Conservation (phyloP, 2,113 vertebrate species). For the Speoplatyrhinus poulsoni region DNA sequence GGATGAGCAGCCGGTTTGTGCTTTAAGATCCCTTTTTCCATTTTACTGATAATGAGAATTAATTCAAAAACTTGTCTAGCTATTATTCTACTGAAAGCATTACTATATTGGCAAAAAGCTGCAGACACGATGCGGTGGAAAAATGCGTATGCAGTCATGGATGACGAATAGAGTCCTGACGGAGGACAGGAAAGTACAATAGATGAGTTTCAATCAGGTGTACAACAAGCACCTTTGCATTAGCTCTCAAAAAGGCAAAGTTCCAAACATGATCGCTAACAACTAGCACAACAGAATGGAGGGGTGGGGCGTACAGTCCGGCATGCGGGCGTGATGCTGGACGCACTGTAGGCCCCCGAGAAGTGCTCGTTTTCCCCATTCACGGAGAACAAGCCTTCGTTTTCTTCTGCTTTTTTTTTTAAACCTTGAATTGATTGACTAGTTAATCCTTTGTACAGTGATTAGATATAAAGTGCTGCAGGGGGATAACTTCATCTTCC, state of each 20-base stretch:
- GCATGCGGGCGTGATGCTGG: conserved; percentile 79
- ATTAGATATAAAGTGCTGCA: conserved; percentile 99
- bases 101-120: conserved; percentile 98
- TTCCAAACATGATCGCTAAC: conserved; percentile 92
- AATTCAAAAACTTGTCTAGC: conserved; percentile 95
- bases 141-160: conserved; percentile 88
- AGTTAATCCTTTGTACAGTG: conserved; percentile 92
- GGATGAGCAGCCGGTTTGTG: conserved; percentile 98
- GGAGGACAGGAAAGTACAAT: conserved; percentile 85
- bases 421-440: conserved; percentile 73
- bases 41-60: conserved; percentile 92
- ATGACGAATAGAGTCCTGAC: conserved; percentile 83
- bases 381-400: conserved; percentile 30
- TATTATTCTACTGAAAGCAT: conserved; percentile 98
- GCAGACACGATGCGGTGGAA: conserved; percentile 94
- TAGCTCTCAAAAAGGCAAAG: conserved; percentile 90
- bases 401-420: conserved; percentile 43
- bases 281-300: conserved; percentile 88
- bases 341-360: conserved; percentile 74
- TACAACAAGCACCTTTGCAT: conserved; percentile 89
- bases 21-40: conserved; percentile 95
- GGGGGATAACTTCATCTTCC: conserved; percentile 93
- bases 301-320: conserved; percentile 69
- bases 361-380: conserved; percentile 79
- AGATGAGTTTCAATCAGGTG: conserved; percentile 85